Evolutionary conservation across 2,797 vertebrate genomes (phyloP), one percentile per base, ranked within the genome.

Genomic region (Menidia menidia): DNA sequence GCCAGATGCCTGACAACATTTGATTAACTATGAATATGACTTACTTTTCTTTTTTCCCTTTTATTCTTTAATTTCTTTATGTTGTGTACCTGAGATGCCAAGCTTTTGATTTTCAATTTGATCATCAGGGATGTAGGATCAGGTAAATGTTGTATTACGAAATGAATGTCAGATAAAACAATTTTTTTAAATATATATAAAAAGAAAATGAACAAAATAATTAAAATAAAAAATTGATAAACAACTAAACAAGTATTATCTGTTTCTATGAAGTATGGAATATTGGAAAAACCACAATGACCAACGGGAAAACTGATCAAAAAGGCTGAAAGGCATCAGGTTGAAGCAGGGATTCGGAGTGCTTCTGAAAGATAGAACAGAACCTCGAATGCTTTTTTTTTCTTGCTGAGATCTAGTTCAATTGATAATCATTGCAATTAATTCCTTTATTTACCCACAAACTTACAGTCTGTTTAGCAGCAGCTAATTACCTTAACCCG

Each of bases 401-500:
- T 79, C 42, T 67, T 45, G 6, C 72, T 72, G 53, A 68, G 72
- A 85, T 75, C 64, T 80, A 39, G 58, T 87, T 83, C 81, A 92
- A 90, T 92, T 87, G 85, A 74, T 91, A 90, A 91, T 91, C 69
- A 86, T 75, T 87, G 77, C 78, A 86, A 88, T 91, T 85, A 80
- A 84, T 86, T 81, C 72, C 67, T 85, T 80, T 87, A 86, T 87
- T 82, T 86, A 50, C 68, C 61, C 5, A 4, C 71, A 71, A 80
- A 82, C 76, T 75, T 68, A 47, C 71, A 79, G 76, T 71, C 74
- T 86, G 80, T 85, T 84, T 60, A 81, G 77, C 73, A 71, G 68
- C 30, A 8, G 69, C 73, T 87, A 89, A 90, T 89, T 90, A 83
- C 80, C 73, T 77, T 67, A 66, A 63, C 58, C 62, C 47, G 77